These are phyloP conservation scores for Phyllostomus hastatus DNA, from an alignment of 2,113 vertebrate genomes.

Conservation along the genomic window DNA sequence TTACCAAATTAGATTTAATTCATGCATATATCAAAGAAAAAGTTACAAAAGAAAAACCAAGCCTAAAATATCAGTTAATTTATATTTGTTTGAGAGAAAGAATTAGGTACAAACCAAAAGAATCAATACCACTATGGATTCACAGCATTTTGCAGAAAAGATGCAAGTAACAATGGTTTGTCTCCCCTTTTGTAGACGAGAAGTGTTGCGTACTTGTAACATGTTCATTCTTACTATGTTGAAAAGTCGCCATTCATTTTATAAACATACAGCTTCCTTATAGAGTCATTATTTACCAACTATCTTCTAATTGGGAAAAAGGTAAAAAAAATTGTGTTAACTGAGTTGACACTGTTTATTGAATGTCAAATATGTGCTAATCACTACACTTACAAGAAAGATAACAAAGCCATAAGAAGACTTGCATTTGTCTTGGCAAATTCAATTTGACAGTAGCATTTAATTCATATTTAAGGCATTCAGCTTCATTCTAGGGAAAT, in stretches of 20 bases:
- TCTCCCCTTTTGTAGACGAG: not conserved
- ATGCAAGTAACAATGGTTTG: not conserved
- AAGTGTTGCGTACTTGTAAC: not conserved
- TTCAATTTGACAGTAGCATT: not conserved
- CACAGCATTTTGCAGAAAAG: not conserved
- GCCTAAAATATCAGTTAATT: not conserved
- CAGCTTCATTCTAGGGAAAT: not conserved
- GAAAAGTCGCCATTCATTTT: not conserved
- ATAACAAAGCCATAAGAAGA: not conserved
- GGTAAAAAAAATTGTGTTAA: not conserved
- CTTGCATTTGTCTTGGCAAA: not conserved
- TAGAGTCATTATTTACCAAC: not conserved
- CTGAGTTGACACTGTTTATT: not conserved
- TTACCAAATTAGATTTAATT: conserved; percentile 26
- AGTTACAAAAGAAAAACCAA: not conserved
- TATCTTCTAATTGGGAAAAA: not conserved
- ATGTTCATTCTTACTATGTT: not conserved
- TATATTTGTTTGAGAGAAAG: conserved; percentile 3
- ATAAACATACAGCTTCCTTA: not conserved
- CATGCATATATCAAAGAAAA: not conserved
- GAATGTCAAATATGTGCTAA: not conserved
- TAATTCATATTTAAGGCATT: not conserved
- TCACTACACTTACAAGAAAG: not conserved
- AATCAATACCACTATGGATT: not conserved
- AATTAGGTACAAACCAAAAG: not conserved